These are phyloP conservation scores for Drosophila navojoa DNA, from an alignment of 1,140 invertebrate species.

Conservation along the genomic window DNA sequence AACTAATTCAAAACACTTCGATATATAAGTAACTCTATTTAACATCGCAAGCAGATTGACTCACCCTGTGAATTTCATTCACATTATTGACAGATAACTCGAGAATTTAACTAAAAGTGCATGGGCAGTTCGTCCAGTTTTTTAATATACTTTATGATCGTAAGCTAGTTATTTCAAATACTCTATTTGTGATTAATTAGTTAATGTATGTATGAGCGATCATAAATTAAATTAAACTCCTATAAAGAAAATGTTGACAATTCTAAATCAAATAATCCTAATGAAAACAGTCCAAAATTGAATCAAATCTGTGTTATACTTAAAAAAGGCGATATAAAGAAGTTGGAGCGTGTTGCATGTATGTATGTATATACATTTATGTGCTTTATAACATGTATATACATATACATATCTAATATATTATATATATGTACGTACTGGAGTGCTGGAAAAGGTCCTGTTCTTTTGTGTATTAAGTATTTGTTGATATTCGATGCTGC, in stretches of 20 bases:
- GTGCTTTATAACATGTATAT: constrained; percentile 28
- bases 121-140: constrained; percentile 71
- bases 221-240: constrained; percentile 16
- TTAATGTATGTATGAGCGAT: constrained; percentile 9
- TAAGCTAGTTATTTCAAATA: constrained; percentile 41
- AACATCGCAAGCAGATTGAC: constrained; percentile 4
- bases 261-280: constrained; percentile 25
- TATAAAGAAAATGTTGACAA: constrained; percentile 36
- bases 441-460: constrained; percentile 5
- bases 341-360: constrained; percentile 47
- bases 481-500: constrained; percentile 1
- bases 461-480: constrained; percentile 18
- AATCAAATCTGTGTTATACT: constrained; percentile 27
- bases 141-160: constrained; percentile 52
- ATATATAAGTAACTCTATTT: constrained; percentile 12
- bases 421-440: constrained; percentile 16
- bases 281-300: constrained; percentile 28
- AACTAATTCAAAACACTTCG: not conserved
- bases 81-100: constrained; percentile 62
- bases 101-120: constrained; percentile 70
- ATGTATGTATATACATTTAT: constrained; percentile 46
- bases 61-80: constrained; percentile 58
- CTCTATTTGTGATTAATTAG: constrained; percentile 43
- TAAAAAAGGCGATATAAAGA: constrained; percentile 20
- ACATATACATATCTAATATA: constrained; percentile 3